These are phyloP conservation scores for Formica aserva DNA, from an alignment of 2,888 invertebrate genomes.

Conservation along the genomic window DNA sequence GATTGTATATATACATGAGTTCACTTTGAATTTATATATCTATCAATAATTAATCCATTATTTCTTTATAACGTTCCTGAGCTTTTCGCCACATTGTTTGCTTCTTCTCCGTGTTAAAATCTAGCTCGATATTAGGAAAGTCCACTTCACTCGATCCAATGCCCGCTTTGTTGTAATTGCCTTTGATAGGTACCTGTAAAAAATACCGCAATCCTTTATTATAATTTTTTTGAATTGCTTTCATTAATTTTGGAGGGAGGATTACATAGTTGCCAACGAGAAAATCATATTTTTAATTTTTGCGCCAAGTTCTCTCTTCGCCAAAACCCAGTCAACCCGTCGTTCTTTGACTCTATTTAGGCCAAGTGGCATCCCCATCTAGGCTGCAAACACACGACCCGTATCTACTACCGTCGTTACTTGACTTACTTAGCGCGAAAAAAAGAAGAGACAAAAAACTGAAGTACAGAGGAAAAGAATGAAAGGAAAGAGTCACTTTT, in stretches of 20 bases:
- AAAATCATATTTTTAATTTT: constrained; percentile 66
- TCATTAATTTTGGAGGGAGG: constrained; percentile 21
- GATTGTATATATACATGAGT: neutral
- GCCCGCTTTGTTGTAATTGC: constrained; percentile 89
- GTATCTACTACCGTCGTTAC: constrained; percentile 68
- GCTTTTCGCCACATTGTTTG: constrained; percentile 85
- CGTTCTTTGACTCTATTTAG: constrained; percentile 68
- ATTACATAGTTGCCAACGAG: constrained; percentile 5
- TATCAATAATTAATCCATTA: constrained; percentile 68
- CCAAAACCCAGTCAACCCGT: constrained; percentile 60
- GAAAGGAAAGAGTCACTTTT: constrained; percentile 59
- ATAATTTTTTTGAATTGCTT: neutral
- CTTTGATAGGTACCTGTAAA: constrained; percentile 88
- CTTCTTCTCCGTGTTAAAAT: constrained; percentile 81
- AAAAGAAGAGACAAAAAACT: constrained; percentile 64
- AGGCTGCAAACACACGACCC: constrained; percentile 58
- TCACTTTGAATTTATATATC: neutral
- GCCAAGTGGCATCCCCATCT: constrained; percentile 66
- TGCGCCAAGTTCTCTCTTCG: constrained; percentile 31
- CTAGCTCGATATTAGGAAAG: constrained; percentile 76
- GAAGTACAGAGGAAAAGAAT: constrained; percentile 57
- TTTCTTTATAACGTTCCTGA: constrained; percentile 84
- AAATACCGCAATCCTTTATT: constrained; percentile 18
- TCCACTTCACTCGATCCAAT: constrained; percentile 87
- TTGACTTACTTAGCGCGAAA: constrained; percentile 71